phyloP scores from a whole-genome alignment of 2,113 vertebrate species.

The Lates calcarifer region DNA sequence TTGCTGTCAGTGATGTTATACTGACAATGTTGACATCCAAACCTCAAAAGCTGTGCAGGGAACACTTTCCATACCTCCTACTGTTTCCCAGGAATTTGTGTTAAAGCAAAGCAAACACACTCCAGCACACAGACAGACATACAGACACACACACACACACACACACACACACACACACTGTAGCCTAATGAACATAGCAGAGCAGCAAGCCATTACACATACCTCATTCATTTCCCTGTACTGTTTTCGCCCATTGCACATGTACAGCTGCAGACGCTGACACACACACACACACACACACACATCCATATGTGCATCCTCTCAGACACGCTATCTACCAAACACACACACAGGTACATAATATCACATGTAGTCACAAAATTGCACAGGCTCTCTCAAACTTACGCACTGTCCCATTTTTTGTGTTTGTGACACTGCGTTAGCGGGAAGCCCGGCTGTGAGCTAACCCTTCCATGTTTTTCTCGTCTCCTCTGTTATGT shows the following conservation, averaged over 20 bases:
- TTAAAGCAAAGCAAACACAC: slow-evolving; percentile 66
- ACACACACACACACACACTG: slow-evolving; percentile 15
- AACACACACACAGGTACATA: slow-evolving; percentile 30
- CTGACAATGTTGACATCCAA: slow-evolving; percentile 62
- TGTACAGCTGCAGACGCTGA: slow-evolving; percentile 59
- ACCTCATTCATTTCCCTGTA: slow-evolving; percentile 68
- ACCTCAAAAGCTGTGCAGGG: slow-evolving; percentile 60
- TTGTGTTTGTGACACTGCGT: slow-evolving; percentile 78
- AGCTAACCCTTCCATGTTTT: slow-evolving; percentile 78
- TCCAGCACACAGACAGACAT: slow-evolving; percentile 7
- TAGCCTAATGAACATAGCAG: slow-evolving; percentile 65
- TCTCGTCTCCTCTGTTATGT: slow-evolving; percentile 76
- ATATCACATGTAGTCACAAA: slow-evolving; percentile 57
- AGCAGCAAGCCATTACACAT: slow-evolving; percentile 66
- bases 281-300: slow-evolving; percentile 24
- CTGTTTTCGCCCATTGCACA: slow-evolving; percentile 65
- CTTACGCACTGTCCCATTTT: slow-evolving; percentile 55
- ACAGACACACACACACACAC: slow-evolving; percentile 12
- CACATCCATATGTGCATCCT: slow-evolving; percentile 44
- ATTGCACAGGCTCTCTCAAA: slow-evolving; percentile 47
- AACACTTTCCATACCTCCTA: slow-evolving; percentile 71
- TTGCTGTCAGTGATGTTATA: slow-evolving; percentile 58
- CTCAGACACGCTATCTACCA: slow-evolving; percentile 50
- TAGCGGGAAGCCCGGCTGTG: slow-evolving; percentile 79
- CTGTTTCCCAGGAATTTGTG: slow-evolving; percentile 75